Conservation (phyloP, 2,797 vertebrate genomes). For the Coregonus ussuriensis region DNA sequence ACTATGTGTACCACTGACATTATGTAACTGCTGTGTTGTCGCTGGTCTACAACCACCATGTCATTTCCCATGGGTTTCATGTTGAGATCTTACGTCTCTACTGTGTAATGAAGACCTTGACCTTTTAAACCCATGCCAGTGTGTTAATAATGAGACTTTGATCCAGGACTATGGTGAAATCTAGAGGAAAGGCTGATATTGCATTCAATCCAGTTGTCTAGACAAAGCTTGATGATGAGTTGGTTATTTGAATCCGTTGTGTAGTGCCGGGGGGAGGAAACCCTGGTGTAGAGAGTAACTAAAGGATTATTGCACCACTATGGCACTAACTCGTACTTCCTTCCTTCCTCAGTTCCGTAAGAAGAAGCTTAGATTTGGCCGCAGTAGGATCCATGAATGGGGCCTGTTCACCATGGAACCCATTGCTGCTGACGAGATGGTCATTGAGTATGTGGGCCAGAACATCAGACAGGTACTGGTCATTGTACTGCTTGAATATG, state of each 20-base stretch:
- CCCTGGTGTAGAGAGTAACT: neutral
- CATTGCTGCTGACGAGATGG: conserved; percentile 94
- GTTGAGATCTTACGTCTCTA: neutral
- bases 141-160: neutral
- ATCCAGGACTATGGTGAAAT: neutral
- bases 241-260: too few relatives aligned
- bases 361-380: conserved; percentile 90
- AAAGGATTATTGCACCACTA: neutral
- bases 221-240: too few relatives aligned
- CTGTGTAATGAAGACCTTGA: conserved; percentile 16
- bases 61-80: neutral
- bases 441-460: conserved; percentile 94
- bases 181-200: neutral
- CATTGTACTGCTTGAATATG: neutral
- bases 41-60: neutral
- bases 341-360: conserved; percentile 83
- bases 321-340: neutral
- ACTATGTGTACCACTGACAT: neutral
- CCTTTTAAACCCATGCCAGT: neutral
- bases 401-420: conserved; percentile 93
- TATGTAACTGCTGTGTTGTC: neutral
- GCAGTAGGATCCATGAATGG: conserved; percentile 93
- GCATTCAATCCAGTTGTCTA: neutral
- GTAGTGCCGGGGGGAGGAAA: too few relatives aligned
- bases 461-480: conserved; percentile 88